Conservation (phyloP, 2,113 vertebrate species). For the Garra rufa region DNA sequence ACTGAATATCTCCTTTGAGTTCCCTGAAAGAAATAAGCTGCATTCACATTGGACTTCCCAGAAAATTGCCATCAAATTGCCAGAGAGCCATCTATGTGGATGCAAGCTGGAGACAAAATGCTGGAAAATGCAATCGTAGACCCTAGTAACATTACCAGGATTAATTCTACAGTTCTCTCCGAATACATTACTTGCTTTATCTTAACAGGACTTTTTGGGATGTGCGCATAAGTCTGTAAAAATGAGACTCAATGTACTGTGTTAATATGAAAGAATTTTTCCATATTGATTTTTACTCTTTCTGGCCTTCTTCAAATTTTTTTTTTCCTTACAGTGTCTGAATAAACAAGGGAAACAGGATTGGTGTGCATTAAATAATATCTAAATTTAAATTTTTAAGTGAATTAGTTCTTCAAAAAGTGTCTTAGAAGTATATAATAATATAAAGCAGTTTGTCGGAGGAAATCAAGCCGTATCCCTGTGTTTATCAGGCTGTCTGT, state of each 20-base stretch:
- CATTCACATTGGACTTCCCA: background rate
- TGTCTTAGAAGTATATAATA: background rate
- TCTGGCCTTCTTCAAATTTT: background rate
- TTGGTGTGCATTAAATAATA: background rate
- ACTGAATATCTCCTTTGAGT: too few relatives aligned
- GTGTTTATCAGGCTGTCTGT: constrained; percentile 21
- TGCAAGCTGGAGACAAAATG: background rate
- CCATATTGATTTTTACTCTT: background rate
- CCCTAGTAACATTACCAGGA: too few relatives aligned
- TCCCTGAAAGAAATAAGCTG: too few relatives aligned
- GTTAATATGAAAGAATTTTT: background rate
- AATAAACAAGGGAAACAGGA: background rate
- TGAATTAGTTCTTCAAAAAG: background rate
- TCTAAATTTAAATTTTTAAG: background rate
- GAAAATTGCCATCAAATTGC: background rate
- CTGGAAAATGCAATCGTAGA: background rate
- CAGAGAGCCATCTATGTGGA: background rate
- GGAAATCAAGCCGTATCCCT: background rate
- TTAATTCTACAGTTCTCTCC: too few relatives aligned
- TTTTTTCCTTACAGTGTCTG: background rate
- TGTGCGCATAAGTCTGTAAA: too few relatives aligned
- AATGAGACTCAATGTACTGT: background rate
- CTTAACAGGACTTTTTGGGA: background rate
- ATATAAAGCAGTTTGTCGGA: constrained; percentile 1
- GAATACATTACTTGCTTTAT: background rate